A percentile compares a stretch with the other conserved stretches of the same genome.
phyloP scores from a whole-genome alignment of 1,140 invertebrate species.

The Samia ricini region DNA sequence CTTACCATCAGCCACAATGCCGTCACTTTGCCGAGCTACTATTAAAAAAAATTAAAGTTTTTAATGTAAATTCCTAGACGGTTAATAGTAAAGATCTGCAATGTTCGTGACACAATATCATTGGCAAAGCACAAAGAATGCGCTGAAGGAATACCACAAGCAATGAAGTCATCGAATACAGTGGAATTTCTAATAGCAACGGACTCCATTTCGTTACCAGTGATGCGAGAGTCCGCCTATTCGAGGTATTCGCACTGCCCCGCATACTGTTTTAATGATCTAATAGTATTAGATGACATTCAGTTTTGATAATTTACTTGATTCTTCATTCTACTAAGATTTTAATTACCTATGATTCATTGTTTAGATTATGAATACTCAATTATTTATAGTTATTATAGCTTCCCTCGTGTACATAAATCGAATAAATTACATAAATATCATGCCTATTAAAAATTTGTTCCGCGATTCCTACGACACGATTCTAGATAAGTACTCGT shows the following conservation, averaged over 20 bases:
- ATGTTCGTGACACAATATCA: conserved; percentile 37
- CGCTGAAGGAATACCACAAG: conserved; percentile 40
- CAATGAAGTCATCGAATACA: conserved; percentile 61
- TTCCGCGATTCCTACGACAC: conserved; percentile 34
- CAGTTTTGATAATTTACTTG: background rate
- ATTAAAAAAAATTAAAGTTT: conserved; percentile 31
- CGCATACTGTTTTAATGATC: conserved; percentile 49
- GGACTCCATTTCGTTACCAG: conserved; percentile 66
- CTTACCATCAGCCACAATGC: too few species aligned
- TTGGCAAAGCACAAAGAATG: conserved; percentile 22
- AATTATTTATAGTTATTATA: background rate
- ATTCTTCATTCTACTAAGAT: too few species aligned
- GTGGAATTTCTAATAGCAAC: conserved; percentile 63
- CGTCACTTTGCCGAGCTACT: too few species aligned
- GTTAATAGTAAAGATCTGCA: conserved; percentile 31
- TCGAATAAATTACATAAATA: background rate
- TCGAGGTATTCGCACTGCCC: conserved; percentile 46
- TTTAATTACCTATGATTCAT: background rate
- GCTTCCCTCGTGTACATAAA: too few species aligned
- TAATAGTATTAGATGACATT: conserved; percentile 11
- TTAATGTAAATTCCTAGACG: conserved; percentile 24
- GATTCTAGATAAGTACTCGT: conserved; percentile 21
- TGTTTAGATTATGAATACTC: background rate
- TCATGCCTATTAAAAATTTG: conserved; percentile 18
- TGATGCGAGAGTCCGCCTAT: conserved; percentile 53